Evolutionary conservation across 1,140 invertebrate genomes (phyloP).

Genomic region (Sycophila sp.): DNA sequence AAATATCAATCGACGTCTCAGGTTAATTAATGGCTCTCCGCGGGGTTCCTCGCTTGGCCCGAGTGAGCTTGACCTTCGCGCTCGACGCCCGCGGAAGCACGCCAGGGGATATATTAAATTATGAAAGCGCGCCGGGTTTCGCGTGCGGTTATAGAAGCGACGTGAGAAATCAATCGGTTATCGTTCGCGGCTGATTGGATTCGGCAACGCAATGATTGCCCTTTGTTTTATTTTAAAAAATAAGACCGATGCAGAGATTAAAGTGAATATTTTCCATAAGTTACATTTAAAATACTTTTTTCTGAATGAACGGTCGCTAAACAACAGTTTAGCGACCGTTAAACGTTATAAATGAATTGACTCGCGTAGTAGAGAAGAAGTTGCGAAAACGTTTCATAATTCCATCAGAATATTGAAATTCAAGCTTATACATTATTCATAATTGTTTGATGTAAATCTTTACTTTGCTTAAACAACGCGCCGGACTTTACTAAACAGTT

Average conservation of each 20-base stretch:
- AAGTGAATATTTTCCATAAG: neutral
- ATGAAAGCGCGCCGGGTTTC: constrained; percentile 22
- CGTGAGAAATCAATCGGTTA: constrained; percentile 23
- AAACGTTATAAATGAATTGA: no score
- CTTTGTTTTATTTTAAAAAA: no score
- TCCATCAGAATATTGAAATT: neutral
- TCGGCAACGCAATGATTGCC: no score
- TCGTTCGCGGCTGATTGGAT: no score
- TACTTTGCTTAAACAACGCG: no score
- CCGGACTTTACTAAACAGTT: no score
- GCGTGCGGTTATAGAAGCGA: neutral
- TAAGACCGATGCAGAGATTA: no score
- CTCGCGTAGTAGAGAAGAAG: no score
- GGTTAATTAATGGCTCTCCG: constrained; percentile 35
- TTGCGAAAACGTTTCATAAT: constrained; percentile 1
- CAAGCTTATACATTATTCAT: neutral
- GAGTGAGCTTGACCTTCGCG: neutral
- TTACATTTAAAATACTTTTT: neutral
- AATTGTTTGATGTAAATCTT: neutral
- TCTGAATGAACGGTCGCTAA: neutral
- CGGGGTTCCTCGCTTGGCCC: neutral
- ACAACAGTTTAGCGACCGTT: constrained; percentile 7
- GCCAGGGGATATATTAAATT: constrained; percentile 20
- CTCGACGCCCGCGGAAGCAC: constrained; percentile 19
- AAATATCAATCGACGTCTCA: constrained; percentile 36